Conservation (phyloP, 30 jellyfish, hydroid and myxozoan species). For the Aurelia coerulea region DNA sequence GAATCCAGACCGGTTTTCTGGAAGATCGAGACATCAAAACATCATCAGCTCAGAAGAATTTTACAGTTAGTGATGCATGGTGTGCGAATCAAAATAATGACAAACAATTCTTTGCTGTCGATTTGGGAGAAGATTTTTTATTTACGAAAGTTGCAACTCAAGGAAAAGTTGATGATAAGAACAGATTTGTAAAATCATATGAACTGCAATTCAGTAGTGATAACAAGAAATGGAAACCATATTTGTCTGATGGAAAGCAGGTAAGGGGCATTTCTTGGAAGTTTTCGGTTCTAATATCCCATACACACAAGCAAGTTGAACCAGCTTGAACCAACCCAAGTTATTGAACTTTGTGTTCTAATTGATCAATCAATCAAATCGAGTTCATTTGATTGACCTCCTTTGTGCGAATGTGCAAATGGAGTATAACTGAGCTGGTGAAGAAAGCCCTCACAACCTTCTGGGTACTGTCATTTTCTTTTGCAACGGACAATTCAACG, state of each 20-base stretch:
- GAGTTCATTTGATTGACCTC: too few relatives aligned
- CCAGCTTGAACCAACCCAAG: too few relatives aligned
- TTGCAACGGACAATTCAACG: too few relatives aligned
- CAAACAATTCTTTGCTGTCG: constrained; percentile 95
- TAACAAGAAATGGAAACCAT: constrained; percentile 89
- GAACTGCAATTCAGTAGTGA: constrained; percentile 85
- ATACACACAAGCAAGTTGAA: too few relatives aligned
- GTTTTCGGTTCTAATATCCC: not conserved
- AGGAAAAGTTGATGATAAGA: constrained; percentile 89
- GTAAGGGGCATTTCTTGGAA: constrained; percentile 35
- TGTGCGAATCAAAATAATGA: constrained; percentile 83
- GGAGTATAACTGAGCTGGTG: too few relatives aligned
- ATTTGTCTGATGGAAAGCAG: constrained; percentile 67
- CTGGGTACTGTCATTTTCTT: too few relatives aligned
- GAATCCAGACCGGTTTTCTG: constrained; percentile 96
- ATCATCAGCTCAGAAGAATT: constrained; percentile 87
- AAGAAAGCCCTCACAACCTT: too few relatives aligned
- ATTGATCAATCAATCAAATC: too few relatives aligned
- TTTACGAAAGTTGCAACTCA: constrained; percentile 94
- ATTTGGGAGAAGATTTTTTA: constrained; percentile 94
- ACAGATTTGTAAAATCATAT: constrained; percentile 78
- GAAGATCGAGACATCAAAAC: constrained; percentile 98
- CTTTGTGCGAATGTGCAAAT: too few relatives aligned
- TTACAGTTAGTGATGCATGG: constrained; percentile 97
- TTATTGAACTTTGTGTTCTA: too few relatives aligned